Conservation (phyloP, 1,140 invertebrate genomes). For the Tachypleus tridentatus region DNA sequence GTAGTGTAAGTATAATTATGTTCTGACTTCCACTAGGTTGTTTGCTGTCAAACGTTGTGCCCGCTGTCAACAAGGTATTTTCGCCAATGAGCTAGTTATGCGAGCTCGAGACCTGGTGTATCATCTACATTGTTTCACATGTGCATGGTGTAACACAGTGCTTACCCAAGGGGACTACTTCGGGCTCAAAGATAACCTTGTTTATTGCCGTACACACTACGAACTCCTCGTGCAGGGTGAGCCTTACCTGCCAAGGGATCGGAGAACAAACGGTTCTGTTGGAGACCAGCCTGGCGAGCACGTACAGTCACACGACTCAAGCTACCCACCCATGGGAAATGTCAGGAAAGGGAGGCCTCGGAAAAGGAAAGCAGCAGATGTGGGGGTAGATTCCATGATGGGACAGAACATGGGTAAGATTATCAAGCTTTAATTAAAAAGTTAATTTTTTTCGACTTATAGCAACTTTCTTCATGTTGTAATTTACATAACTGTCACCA, state of each 20-base stretch:
- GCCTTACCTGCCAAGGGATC: constrained; percentile 22
- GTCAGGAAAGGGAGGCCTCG: constrained; percentile 22
- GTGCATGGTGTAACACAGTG: constrained; percentile 58
- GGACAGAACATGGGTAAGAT: no score
- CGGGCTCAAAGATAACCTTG: constrained; percentile 41
- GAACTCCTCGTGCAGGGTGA: constrained; percentile 25
- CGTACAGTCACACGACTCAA: background rate
- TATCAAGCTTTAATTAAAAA: no score
- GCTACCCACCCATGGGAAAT: no score
- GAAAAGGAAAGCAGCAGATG: constrained; percentile 15
- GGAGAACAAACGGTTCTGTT: no score
- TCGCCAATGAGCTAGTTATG: constrained; percentile 85
- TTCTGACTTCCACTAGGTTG: constrained; percentile 25
- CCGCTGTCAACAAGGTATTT: constrained; percentile 66
- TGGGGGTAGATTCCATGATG: no score
- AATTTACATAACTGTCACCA: no score
- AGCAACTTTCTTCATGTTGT: no score
- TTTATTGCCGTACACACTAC: constrained; percentile 39
- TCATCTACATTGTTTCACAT: constrained; percentile 82
- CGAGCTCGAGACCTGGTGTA: constrained; percentile 69
- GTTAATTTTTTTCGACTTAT: no score
- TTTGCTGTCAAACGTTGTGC: constrained; percentile 55
- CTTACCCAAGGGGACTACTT: constrained; percentile 67
- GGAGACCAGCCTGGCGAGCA: no score
- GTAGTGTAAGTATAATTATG: no score